Percentiles rank a stretch among this genome's conserved stretches.
These are phyloP conservation scores for Aplodontia rufa DNA, from an alignment of 2,113 vertebrate species.

Conservation along the genomic window DNA sequence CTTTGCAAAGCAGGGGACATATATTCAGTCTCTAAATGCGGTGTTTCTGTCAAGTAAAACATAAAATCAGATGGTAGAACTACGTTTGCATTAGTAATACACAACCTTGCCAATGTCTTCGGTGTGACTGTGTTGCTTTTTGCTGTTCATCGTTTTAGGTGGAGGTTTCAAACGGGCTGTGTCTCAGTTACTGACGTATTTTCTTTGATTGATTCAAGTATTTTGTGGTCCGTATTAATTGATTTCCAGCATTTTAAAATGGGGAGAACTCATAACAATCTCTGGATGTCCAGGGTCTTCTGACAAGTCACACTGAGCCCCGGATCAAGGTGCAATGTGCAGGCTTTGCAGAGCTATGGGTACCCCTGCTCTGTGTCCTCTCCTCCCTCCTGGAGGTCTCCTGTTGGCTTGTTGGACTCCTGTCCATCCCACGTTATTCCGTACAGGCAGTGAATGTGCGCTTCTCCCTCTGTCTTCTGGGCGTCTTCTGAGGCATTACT, in stretches of 20 bases:
- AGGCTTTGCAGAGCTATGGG: background rate
- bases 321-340: fast-evolving
- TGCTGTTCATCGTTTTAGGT: background rate
- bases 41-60: background rate
- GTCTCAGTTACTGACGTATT: background rate
- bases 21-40: background rate
- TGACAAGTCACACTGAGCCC: background rate
- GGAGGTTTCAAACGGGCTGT: background rate
- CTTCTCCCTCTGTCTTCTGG: background rate
- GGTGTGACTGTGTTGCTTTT: background rate
- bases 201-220: background rate
- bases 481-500: background rate
- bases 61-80: background rate
- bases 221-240: background rate
- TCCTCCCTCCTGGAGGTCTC: background rate
- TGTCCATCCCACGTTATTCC: background rate
- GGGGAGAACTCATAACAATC: background rate
- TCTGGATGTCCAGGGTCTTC: background rate
- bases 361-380: fast-evolving
- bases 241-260: background rate
- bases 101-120: background rate
- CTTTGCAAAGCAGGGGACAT: background rate
- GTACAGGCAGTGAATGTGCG: background rate
- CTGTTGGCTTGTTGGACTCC: background rate
- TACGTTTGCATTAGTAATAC: background rate